Evolutionary conservation across 2,888 invertebrate species (phyloP).

Genomic region (Lepidochitona cinerea): DNA sequence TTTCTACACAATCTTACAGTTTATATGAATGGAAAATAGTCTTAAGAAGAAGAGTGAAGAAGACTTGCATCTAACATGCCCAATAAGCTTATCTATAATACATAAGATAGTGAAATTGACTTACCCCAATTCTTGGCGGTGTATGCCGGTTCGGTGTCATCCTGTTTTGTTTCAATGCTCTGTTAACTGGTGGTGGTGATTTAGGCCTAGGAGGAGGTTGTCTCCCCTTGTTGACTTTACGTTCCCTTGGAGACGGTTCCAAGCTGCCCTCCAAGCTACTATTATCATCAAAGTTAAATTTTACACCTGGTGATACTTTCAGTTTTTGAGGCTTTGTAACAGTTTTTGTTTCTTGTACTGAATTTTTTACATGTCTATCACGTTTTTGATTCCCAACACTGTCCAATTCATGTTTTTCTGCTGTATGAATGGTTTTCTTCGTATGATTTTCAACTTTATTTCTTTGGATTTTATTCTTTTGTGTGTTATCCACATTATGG

Average conservation of each 20-base stretch:
- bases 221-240: neutral
- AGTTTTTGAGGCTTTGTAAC: conserved; percentile 19
- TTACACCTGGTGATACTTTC: conserved; percentile 37
- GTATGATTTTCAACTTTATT: too few species aligned
- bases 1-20: too few species aligned
- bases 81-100: too few species aligned
- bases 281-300: conserved; percentile 33
- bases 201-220: neutral
- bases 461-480: too few species aligned
- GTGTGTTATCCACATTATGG: neutral
- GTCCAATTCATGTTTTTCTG: too few species aligned
- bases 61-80: too few species aligned
- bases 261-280: neutral
- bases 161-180: neutral
- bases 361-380: too few species aligned
- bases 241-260: neutral
- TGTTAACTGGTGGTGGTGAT: neutral
- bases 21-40: too few species aligned
- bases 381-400: too few species aligned
- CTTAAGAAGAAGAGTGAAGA: too few species aligned
- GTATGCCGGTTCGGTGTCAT: neutral
- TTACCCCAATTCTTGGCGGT: conserved; percentile 1
- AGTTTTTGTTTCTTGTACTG: too few species aligned
- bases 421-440: too few species aligned
- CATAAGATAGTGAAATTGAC: neutral